Evolutionary conservation across 2,888 invertebrate species (phyloP).

Genomic region (Germaria angustata): DNA sequence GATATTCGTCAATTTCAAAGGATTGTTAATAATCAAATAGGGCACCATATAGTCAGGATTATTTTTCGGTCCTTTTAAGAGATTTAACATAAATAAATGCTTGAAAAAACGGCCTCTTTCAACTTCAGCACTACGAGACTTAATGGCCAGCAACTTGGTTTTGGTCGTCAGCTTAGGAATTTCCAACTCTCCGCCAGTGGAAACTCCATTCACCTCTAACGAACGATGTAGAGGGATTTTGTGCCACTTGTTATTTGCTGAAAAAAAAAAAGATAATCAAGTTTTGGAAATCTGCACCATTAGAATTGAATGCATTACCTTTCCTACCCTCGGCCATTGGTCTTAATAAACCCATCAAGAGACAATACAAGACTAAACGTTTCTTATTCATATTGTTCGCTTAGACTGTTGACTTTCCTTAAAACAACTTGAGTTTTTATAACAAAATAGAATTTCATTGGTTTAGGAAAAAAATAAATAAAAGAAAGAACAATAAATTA

Average conservation of each 20-base stretch:
- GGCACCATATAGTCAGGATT: slow-evolving; percentile 13
- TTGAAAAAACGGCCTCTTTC: slow-evolving; percentile 47
- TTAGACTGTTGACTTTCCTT: slow-evolving; percentile 2
- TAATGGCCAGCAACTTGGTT: not conserved
- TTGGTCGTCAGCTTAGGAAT: not conserved
- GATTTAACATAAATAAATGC: slow-evolving; percentile 26
- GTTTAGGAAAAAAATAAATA: not conserved
- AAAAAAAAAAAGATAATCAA: not conserved
- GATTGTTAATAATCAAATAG: slow-evolving; percentile 42
- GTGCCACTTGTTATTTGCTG: not conserved
- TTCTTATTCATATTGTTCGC: not conserved
- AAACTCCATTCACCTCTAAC: not conserved
- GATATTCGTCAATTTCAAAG: slow-evolving; percentile 31
- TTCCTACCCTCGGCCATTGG: not conserved
- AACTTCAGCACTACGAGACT: not conserved
- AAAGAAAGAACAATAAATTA: not conserved
- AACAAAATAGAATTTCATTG: not conserved
- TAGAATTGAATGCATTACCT: not conserved
- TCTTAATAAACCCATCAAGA: not conserved
- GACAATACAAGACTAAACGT: not conserved
- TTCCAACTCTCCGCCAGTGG: not conserved
- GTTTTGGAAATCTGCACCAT: not conserved
- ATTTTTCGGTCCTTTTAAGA: not conserved
- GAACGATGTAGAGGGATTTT: slow-evolving; percentile 11
- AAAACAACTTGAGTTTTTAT: not conserved